phyloP scores from a whole-genome alignment of 2,888 invertebrate genomes.

The Dione juno region DNA sequence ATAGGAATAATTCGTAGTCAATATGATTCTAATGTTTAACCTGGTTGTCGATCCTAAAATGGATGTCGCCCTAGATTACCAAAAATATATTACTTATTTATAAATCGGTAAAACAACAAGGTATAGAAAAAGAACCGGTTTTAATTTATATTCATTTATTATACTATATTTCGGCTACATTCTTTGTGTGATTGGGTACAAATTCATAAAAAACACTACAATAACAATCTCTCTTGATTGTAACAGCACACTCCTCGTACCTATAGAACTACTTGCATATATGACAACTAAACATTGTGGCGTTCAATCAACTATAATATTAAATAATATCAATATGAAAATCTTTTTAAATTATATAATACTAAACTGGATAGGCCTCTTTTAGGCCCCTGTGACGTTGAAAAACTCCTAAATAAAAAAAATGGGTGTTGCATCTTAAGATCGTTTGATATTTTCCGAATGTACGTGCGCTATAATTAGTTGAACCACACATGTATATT shows the following conservation, averaged over 20 bases:
- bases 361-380: too few species aligned
- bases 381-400: too few species aligned
- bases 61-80: too few species aligned
- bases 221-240: conserved; percentile 49
- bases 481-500: neutral
- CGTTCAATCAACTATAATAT: conserved; percentile 41
- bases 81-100: too few species aligned
- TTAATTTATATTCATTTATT: conserved; percentile 16
- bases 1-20: neutral
- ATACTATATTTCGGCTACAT: conserved; percentile 55
- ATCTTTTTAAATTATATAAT: too few species aligned
- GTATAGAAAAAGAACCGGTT: conserved; percentile 42
- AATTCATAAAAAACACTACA: conserved; percentile 58
- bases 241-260: conserved; percentile 45
- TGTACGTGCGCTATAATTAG: too few species aligned
- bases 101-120: conserved; percentile 9
- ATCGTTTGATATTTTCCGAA: too few species aligned
- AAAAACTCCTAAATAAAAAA: too few species aligned
- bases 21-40: neutral
- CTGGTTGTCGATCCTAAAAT: neutral
- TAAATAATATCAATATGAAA: neutral
- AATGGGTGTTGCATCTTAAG: too few species aligned
- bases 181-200: conserved; percentile 59
- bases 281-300: conserved; percentile 41
- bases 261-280: conserved; percentile 43